Evolutionary conservation across 2,797 vertebrate species (phyloP).

Genomic region (Distichodus sexfasciatus): DNA sequence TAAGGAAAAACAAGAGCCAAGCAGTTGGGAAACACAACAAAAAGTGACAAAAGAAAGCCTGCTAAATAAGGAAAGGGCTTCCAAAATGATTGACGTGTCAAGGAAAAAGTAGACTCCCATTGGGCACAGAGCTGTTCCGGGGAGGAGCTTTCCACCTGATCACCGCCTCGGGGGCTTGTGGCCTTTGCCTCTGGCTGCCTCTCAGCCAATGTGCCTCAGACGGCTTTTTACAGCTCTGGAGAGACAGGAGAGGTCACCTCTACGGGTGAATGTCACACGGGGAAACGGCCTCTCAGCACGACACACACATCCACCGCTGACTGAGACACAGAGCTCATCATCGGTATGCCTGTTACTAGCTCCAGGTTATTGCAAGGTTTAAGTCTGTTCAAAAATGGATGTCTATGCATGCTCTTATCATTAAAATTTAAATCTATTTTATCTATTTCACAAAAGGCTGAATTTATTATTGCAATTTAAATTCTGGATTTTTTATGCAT

Average conservation of each 20-base stretch:
- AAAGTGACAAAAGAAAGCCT: constrained; percentile 1
- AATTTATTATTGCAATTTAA: too few species aligned
- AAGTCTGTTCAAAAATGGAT: not conserved
- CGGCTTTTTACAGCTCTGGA: constrained; percentile 78
- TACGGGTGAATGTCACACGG: constrained; percentile 72
- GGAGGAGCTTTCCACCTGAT: constrained; percentile 29
- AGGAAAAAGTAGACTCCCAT: constrained; percentile 11
- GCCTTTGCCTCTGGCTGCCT: constrained; percentile 26
- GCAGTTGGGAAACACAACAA: not conserved
- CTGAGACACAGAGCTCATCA: constrained; percentile 26
- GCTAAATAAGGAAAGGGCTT: not conserved
- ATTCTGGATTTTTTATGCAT: too few species aligned
- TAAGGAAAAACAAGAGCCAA: not conserved
- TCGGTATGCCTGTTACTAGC: constrained; percentile 7
- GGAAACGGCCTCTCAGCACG: constrained; percentile 18
- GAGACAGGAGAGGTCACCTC: constrained; percentile 65
- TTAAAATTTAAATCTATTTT: too few species aligned
- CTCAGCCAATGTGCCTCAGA: constrained; percentile 56
- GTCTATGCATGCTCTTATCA: not conserved
- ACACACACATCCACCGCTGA: constrained; percentile 27
- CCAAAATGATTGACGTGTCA: constrained; percentile 19
- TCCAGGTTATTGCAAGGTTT: not conserved
- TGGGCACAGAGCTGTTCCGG: constrained; percentile 10
- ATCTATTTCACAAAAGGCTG: too few species aligned
- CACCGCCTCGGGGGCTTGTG: constrained; percentile 35